phyloP scores from a whole-genome alignment of 1,140 invertebrate genomes.

The Harpegnathos saltator region DNA sequence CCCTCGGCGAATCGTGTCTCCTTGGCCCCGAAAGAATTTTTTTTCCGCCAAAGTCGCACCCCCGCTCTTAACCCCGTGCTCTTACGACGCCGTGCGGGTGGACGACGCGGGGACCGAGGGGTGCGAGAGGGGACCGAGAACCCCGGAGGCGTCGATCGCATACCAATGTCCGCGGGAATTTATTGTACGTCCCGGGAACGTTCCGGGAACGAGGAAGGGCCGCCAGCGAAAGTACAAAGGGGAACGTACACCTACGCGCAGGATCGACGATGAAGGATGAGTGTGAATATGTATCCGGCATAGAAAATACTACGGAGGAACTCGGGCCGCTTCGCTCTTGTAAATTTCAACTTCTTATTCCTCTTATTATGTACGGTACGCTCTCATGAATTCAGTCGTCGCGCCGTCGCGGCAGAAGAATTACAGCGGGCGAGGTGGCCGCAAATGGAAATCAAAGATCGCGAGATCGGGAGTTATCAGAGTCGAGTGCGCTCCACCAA shows the following conservation, averaged over 20 bases:
- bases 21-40: conserved; percentile 52
- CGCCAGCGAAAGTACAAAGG: conserved; percentile 65
- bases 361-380: neutral
- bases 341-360: conserved; percentile 61
- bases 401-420: neutral
- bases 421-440: neutral
- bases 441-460: neutral
- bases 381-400: conserved; percentile 18
- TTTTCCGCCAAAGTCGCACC: conserved; percentile 40
- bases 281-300: conserved; percentile 66
- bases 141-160: conserved; percentile 74
- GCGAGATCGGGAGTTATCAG: neutral
- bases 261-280: conserved; percentile 65
- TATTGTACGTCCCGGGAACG: conserved; percentile 71
- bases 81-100: conserved; percentile 21
- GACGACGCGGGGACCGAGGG: neutral
- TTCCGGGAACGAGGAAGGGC: conserved; percentile 59
- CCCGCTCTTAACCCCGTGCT: conserved; percentile 32
- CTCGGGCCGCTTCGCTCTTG: conserved; percentile 44
- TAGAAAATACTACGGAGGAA: conserved; percentile 54
- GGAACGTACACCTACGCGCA: conserved; percentile 40
- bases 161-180: conserved; percentile 79
- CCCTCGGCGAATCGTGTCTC: conserved; percentile 18
- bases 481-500: too few relatives aligned
- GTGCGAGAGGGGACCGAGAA: conserved; percentile 56